Evolutionary conservation across 2,113 vertebrate species (phyloP).

Genomic region (Coryphaenoides rupestris): DNA sequence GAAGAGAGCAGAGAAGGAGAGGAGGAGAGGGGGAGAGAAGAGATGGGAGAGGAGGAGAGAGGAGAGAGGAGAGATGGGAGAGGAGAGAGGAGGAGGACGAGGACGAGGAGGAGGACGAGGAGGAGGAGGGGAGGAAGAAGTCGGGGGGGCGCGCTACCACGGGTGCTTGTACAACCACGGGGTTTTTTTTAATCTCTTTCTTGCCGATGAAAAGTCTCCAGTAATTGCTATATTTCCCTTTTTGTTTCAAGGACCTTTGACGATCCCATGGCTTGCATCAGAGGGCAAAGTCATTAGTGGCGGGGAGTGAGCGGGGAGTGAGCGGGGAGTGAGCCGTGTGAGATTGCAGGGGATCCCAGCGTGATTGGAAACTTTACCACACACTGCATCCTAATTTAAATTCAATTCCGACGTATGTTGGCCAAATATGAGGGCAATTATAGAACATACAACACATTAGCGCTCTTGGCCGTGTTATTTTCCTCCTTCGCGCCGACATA

Average conservation of each 20-base stretch:
- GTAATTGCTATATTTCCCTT: conserved; percentile 77
- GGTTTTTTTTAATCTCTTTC: conserved; percentile 73
- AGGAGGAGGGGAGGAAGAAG: conserved; percentile 30
- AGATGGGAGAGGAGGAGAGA: conserved; percentile 30
- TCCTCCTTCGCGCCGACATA: no score
- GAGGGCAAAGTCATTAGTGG: conserved; percentile 77
- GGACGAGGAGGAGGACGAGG: no score
- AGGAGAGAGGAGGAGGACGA: conserved; percentile 34
- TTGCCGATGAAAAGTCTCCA: conserved; percentile 72
- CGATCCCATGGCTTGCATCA: conserved; percentile 77
- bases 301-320: conserved; percentile 77
- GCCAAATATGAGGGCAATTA: conserved; percentile 62
- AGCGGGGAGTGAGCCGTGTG: conserved; percentile 74
- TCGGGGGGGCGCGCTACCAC: conserved; percentile 52
- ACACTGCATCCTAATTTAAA: conserved; percentile 69
- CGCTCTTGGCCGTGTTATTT: no score
- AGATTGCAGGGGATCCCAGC: conserved; percentile 69
- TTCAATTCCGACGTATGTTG: conserved; percentile 64
- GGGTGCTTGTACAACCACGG: conserved; percentile 64
- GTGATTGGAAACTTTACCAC: conserved; percentile 74
- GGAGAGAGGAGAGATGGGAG: no score
- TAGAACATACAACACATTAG: conserved; percentile 41
- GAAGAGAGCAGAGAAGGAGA: no score
- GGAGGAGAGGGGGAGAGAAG: not conserved
- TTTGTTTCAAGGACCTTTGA: conserved; percentile 78